These are phyloP conservation scores for Gasterosteus nipponicus DNA, from an alignment of 2,113 vertebrate genomes.

Conservation along the genomic window DNA sequence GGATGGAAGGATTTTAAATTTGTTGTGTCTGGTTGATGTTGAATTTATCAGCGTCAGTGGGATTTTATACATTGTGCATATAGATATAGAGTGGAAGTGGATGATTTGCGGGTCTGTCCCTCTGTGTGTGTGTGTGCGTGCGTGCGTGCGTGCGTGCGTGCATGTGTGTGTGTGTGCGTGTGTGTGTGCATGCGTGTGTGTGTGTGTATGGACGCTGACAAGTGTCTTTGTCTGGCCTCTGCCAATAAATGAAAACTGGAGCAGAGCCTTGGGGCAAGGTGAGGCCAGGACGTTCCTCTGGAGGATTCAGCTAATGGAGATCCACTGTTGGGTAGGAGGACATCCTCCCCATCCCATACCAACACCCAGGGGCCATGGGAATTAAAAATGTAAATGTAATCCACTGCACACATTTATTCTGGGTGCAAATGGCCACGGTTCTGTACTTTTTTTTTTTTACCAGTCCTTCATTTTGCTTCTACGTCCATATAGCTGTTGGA, in stretches of 20 bases:
- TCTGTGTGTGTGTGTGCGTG: constrained; percentile 10
- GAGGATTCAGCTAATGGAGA: constrained; percentile 72
- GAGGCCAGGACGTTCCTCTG: constrained; percentile 59
- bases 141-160: constrained; percentile 17
- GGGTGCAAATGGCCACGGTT: constrained; percentile 7
- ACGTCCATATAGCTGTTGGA: neutral
- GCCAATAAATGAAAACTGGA: constrained; percentile 65
- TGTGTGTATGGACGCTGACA: constrained; percentile 58
- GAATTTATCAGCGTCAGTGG: constrained; percentile 48
- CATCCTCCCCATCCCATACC: constrained; percentile 19
- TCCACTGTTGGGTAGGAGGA: constrained; percentile 58
- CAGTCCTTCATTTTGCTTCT: neutral
- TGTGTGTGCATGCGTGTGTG: constrained; percentile 8
- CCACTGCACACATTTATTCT: constrained; percentile 53
- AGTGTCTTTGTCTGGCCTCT: constrained; percentile 71
- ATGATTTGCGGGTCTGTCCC: constrained; percentile 53
- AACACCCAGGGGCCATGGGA: constrained; percentile 31
- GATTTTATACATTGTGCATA: constrained; percentile 40
- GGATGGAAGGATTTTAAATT: constrained; percentile 46
- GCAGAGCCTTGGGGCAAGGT: constrained; percentile 71
- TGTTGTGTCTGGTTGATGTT: constrained; percentile 53
- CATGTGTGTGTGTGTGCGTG: constrained; percentile 9
- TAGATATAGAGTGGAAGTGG: constrained; percentile 31
- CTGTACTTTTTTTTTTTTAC: neutral
- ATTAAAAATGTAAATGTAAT: constrained; percentile 73